Conservation (phyloP, 2,888 invertebrate genomes). For the Lingula anatina region DNA sequence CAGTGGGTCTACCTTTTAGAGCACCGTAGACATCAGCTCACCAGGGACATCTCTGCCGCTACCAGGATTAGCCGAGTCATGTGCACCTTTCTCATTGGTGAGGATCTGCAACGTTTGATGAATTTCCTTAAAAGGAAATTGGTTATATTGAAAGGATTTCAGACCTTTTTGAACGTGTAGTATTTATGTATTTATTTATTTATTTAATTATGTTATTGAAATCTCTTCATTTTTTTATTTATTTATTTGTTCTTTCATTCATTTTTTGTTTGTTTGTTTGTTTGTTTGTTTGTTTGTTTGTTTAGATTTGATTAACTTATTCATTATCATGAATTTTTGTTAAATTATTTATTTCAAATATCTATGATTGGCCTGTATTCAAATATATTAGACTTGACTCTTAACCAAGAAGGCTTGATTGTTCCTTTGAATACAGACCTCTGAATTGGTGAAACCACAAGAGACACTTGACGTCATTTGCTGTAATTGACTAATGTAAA, state of each 20-base stretch:
- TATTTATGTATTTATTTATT: background rate
- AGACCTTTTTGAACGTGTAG: background rate
- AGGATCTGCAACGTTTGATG: slow-evolving; percentile 1
- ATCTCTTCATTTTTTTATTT: background rate
- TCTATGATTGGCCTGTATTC: no score
- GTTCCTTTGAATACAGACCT: no score
- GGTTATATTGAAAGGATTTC: background rate
- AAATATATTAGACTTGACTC: no score
- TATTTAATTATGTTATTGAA: background rate
- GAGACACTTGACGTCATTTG: no score
- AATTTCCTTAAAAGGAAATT: background rate
- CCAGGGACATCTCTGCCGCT: slow-evolving; percentile 29
- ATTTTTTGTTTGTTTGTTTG: background rate
- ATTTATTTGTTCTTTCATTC: no score
- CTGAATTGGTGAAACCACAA: no score
- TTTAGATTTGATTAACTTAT: no score
- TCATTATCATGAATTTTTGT: no score
- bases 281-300: background rate
- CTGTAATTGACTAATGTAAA: no score
- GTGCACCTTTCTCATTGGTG: slow-evolving; percentile 45
- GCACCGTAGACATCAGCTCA: slow-evolving; percentile 19
- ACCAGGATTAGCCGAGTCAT: slow-evolving; percentile 38
- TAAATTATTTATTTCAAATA: no score
- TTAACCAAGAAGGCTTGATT: no score
- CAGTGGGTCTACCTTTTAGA: slow-evolving; percentile 40